Evolutionary conservation across 2,888 invertebrate genomes (phyloP), one percentile per base, ranked within the genome.

Genomic region (Eupithecia centaureata): DNA sequence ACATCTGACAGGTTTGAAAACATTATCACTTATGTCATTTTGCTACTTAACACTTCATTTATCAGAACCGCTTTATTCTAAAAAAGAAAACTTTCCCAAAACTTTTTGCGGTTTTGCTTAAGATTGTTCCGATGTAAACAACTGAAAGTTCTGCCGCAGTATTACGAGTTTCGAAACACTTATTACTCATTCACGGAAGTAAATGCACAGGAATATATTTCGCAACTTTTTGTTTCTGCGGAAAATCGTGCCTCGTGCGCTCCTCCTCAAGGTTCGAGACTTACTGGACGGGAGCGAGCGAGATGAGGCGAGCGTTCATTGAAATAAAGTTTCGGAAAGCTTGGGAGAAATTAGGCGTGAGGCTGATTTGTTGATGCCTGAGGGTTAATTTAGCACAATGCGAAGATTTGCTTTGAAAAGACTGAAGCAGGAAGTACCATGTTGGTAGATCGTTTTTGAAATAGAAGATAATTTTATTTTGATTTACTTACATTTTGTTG

Each of bases 211-310:
- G 10, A 47, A 15, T 10, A 58, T 62, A 52, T 51, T 70, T 68
- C 47, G 42, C 18, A 67, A 75, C 70, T 67, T 77, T 79, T 67
- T 25, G 47, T 51, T 10, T 38, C 65, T 70, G 69, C 74, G 77
- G 42, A 63, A 64, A 64, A 67, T 67, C 63, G n/a, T n/a, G 75
- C 68, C 70, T 73, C 63, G 76, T 85, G 81, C 64, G 67, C 28
- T 22, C 35, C 61, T 66, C 68, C 59, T 69, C 77, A 77, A 76
- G 76, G 76, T 75, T 77, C 33, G 70, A 68, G 75, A 75, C 77
- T 74, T 64, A 85, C 84, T 85, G 84, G 82, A 77, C 75, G 65
- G 51, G 76, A 56, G 80, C 63, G 72, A 47, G 76, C 63, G 72
- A 76, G 63, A 73, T 54, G 68, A 32, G 2, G 12, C 1, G 51